These are phyloP conservation scores for Platycheirus rosarum DNA, from an alignment of 2,888 invertebrate species.

Conservation along the genomic window DNA sequence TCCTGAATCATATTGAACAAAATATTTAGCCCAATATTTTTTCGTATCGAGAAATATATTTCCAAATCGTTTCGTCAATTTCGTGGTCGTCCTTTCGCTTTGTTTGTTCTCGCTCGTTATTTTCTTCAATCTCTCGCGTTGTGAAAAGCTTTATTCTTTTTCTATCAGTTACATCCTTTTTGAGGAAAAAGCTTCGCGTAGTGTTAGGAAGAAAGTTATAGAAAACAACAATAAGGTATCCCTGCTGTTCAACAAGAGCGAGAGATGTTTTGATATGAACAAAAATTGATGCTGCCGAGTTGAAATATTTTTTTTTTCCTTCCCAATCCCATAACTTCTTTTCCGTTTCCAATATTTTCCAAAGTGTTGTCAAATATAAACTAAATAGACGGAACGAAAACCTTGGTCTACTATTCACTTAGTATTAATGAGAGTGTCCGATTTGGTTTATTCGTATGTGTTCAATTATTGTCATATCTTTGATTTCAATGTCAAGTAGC, in stretches of 20 bases:
- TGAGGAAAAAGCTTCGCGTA: slow-evolving; percentile 19
- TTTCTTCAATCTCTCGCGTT: slow-evolving; percentile 23
- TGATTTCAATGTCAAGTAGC: slow-evolving; percentile 68
- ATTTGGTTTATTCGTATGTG: slow-evolving; percentile 9
- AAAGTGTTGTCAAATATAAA: slow-evolving; percentile 31
- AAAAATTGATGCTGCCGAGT: slow-evolving; percentile 50
- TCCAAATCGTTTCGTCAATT: slow-evolving; percentile 53
- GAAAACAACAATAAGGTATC: slow-evolving; percentile 25
- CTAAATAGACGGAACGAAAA: neutral
- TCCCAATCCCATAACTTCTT: slow-evolving; percentile 23
- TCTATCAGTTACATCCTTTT: slow-evolving; percentile 33
- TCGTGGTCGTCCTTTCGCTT: slow-evolving; percentile 31
- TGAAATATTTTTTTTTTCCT: slow-evolving; percentile 60
- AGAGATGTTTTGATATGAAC: slow-evolving; percentile 50
- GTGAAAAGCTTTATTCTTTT: slow-evolving; percentile 30
- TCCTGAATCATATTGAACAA: slow-evolving; percentile 40
- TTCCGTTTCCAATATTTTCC: slow-evolving; percentile 39
- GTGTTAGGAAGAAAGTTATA: slow-evolving; percentile 21
- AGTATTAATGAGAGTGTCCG: neutral
- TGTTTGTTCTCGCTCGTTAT: slow-evolving; percentile 18
- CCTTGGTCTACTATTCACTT: neutral
- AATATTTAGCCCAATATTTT: neutral
- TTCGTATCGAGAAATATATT: neutral
- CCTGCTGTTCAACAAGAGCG: slow-evolving; percentile 11
- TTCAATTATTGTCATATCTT: neutral